Evolutionary conservation across 2,113 vertebrate genomes (phyloP).

Genomic region (Alligator sinensis): DNA sequence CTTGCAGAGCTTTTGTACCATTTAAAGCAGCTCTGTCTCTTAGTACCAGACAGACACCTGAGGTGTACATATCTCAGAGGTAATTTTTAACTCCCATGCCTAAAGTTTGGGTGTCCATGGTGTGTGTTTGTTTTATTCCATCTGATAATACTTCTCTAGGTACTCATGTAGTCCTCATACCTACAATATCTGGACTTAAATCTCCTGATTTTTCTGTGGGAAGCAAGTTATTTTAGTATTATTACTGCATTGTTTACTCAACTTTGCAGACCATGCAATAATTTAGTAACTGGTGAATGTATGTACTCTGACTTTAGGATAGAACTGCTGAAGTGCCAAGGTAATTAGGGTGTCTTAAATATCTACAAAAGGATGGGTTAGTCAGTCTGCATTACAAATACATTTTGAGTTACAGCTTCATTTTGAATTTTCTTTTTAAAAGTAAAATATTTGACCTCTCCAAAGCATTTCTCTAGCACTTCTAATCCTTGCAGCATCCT

Average conservation of each 20-base stretch:
- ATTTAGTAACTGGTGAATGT: neutral
- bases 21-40: neutral
- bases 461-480: neutral
- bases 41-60: neutral
- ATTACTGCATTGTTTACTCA: neutral
- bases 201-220: neutral
- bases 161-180: neutral
- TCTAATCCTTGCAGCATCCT: neutral
- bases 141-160: neutral
- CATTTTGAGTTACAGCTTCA: neutral
- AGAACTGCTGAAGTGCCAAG: neutral
- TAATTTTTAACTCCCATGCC: neutral
- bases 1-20: neutral
- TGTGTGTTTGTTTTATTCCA: neutral
- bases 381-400: neutral
- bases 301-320: neutral
- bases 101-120: neutral
- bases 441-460: neutral
- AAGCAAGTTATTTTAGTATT: neutral
- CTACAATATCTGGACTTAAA: neutral
- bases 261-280: neutral
- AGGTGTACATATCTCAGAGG: neutral
- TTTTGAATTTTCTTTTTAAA: neutral
- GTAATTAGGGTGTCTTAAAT: neutral
- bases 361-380: neutral